Conservation (phyloP, 2,888 invertebrate genomes). For the Aricia artaxerxes region DNA sequence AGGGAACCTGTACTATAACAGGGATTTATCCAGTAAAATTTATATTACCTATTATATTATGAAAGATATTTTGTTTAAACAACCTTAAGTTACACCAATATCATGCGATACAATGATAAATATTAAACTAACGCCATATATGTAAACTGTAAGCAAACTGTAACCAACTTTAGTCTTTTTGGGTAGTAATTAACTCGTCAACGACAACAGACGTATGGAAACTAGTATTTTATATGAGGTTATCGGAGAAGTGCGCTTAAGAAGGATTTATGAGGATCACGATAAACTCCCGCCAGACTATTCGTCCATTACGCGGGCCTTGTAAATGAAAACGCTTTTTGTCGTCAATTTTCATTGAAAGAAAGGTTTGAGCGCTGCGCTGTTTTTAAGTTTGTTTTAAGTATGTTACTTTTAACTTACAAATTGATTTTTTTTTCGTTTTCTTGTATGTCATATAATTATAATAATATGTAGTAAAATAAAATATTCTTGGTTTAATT, state of each 20-base stretch:
- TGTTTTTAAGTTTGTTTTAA: neutral
- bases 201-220: constrained; percentile 11
- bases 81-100: no score
- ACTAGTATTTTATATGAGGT: constrained; percentile 43
- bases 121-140: neutral
- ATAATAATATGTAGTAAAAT: no score
- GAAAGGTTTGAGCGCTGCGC: constrained; percentile 35
- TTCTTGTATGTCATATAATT: no score
- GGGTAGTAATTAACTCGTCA: neutral
- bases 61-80: no score
- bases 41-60: neutral
- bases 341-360: constrained; percentile 44
- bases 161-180: neutral
- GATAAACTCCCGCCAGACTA: constrained; percentile 65
- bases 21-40: neutral
- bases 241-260: constrained; percentile 52
- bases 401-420: no score
- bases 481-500: no score
- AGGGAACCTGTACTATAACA: no score
- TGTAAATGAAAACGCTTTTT: constrained; percentile 53
- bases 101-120: no score
- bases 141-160: neutral
- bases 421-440: no score
- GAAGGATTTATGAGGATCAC: constrained; percentile 68
- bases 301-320: constrained; percentile 61